phyloP scores from a whole-genome alignment of 2,888 invertebrate species.

The Apamea epomidion region DNA sequence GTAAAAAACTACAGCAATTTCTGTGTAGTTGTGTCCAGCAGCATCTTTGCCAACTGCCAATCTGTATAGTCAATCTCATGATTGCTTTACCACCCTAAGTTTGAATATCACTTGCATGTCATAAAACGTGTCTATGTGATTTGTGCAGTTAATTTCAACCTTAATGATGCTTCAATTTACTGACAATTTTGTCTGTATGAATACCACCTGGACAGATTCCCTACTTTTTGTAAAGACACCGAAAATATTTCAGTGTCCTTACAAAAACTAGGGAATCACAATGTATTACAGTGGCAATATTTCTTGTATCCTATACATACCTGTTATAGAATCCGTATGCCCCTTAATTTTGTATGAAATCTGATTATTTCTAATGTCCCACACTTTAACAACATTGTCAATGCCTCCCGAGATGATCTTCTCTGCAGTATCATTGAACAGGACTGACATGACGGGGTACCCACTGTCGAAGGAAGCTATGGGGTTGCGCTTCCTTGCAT shows the following conservation, averaged over 20 bases:
- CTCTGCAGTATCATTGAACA: constrained; percentile 98
- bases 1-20: not conserved
- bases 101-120: not conserved
- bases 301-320: constrained; percentile 65
- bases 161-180: not conserved
- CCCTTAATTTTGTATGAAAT: constrained; percentile 96
- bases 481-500: constrained; percentile 96
- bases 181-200: not conserved
- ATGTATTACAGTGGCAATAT: not conserved
- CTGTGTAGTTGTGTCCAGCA: not conserved
- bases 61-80: not conserved
- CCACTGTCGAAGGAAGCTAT: constrained; percentile 93
- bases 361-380: constrained; percentile 98
- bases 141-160: not conserved
- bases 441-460: constrained; percentile 96
- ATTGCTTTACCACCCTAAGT: not conserved
- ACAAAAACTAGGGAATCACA: not conserved
- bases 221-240: no score
- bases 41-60: not conserved
- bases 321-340: constrained; percentile 98
- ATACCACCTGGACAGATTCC: no score
- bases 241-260: not conserved
- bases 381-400: constrained; percentile 99
- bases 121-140: not conserved
- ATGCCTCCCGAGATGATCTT: constrained; percentile 98